A percentile compares a stretch with the other conserved stretches of the same genome.
Evolutionary conservation across 2,797 vertebrate species (phyloP).

Genomic region (Muscicapa striata): DNA sequence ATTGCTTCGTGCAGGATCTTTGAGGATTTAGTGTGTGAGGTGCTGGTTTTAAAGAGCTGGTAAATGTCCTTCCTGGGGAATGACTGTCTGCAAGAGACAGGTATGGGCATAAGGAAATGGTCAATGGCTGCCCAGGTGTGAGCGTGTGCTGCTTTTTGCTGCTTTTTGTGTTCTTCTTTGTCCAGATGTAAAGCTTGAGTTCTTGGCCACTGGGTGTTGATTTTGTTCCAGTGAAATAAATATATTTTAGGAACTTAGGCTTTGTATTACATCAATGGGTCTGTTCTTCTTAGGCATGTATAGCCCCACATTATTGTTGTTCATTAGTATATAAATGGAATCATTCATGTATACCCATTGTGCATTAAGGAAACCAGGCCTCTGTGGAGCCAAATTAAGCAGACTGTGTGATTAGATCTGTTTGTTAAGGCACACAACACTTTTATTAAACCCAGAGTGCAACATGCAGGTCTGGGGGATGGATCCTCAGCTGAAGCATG

Average conservation of each 20-base stretch:
- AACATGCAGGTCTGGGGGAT: background rate
- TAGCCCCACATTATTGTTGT: background rate
- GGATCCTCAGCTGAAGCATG: background rate
- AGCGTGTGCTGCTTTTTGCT: background rate
- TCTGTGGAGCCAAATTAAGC: background rate
- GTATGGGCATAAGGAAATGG: background rate
- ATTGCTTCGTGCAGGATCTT: background rate
- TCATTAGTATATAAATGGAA: background rate
- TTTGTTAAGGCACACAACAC: background rate
- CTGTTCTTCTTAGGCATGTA: background rate
- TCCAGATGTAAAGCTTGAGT: background rate
- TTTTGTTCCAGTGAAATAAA: background rate
- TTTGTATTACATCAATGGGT: background rate
- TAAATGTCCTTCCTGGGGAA: background rate
- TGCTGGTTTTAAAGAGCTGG: background rate
- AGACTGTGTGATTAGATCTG: background rate
- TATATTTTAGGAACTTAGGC: background rate
- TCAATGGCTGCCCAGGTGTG: background rate
- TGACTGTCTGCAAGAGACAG: background rate
- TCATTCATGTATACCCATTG: background rate
- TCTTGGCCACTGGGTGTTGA: background rate
- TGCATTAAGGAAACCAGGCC: background rate
- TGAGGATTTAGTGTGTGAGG: background rate
- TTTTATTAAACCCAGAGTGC: slow-evolving; percentile 14
- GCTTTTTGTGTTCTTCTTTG: background rate